phyloP scores from a whole-genome alignment of 2,888 invertebrate species.

The Rotaria sp. region DNA sequence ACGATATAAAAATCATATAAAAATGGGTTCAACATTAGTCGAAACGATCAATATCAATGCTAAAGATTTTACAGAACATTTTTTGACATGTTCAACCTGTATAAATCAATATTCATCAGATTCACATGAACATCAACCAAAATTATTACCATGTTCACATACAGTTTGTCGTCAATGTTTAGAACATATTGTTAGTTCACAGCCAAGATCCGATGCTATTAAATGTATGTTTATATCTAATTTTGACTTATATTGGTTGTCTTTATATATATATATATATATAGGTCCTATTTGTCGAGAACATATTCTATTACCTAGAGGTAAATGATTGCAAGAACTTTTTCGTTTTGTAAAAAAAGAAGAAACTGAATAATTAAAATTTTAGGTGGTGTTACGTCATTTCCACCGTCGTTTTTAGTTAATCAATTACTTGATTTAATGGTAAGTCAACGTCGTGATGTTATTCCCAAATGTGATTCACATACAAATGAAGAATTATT shows the following conservation, averaged over 20 bases:
- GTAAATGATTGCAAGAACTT: background rate
- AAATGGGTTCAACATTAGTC: conserved; percentile 35
- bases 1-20: background rate
- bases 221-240: background rate
- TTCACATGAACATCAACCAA: conserved; percentile 72
- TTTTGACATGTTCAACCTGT: conserved; percentile 87
- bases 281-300: conserved; percentile 60
- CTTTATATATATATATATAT: background rate
- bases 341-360: background rate
- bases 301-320: conserved; percentile 72
- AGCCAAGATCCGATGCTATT: conserved; percentile 14
- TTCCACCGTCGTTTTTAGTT: conserved; percentile 71
- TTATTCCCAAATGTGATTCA: conserved; percentile 80
- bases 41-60: conserved; percentile 85
- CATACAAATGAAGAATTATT: conserved; percentile 69
- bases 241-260: background rate
- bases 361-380: background rate
- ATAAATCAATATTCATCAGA: conserved; percentile 63
- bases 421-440: conserved; percentile 85
- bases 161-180: conserved; percentile 71
- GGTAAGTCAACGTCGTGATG: conserved; percentile 78
- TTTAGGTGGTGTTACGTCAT: conserved; percentile 64
- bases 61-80: conserved; percentile 91
- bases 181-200: conserved; percentile 41
- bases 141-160: conserved; percentile 82